A percentile compares a stretch with the other conserved stretches of the same genome.
Conservation (phyloP, 2,888 invertebrate genomes). For the Polyploca ridens region DNA sequence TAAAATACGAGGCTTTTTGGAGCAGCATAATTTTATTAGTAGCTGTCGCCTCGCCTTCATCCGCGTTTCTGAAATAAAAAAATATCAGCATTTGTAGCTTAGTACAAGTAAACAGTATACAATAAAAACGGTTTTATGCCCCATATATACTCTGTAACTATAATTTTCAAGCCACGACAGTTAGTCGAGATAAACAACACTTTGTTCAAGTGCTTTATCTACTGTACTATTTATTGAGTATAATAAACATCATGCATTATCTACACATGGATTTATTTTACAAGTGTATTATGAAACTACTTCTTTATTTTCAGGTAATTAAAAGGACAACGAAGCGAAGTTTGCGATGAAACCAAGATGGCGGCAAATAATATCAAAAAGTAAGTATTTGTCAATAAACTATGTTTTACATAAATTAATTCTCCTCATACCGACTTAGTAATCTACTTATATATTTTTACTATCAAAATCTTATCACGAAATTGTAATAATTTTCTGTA, state of each 20-base stretch:
- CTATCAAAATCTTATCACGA: no score
- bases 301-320: constrained; percentile 41
- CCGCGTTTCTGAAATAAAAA: no score
- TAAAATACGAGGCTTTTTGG: no score
- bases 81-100: no score
- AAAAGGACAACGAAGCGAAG: constrained; percentile 1
- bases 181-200: background rate
- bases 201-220: constrained; percentile 10
- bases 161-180: background rate
- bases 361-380: constrained; percentile 64
- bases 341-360: constrained; percentile 71
- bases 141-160: background rate
- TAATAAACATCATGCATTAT: constrained; percentile 1
- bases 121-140: background rate
- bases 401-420: no score
- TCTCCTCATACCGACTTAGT: no score
- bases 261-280: background rate
- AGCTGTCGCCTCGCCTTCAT: no score
- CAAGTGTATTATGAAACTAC: constrained; percentile 16
- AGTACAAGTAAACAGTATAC: no score
- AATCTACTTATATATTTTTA: no score
- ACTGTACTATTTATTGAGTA: constrained; percentile 1
- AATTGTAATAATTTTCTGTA: no score
- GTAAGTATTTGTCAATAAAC: constrained; percentile 51
- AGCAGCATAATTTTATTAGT: no score